These are phyloP conservation scores for Catharus ustulatus DNA, from an alignment of 2,797 vertebrate species.

Conservation along the genomic window DNA sequence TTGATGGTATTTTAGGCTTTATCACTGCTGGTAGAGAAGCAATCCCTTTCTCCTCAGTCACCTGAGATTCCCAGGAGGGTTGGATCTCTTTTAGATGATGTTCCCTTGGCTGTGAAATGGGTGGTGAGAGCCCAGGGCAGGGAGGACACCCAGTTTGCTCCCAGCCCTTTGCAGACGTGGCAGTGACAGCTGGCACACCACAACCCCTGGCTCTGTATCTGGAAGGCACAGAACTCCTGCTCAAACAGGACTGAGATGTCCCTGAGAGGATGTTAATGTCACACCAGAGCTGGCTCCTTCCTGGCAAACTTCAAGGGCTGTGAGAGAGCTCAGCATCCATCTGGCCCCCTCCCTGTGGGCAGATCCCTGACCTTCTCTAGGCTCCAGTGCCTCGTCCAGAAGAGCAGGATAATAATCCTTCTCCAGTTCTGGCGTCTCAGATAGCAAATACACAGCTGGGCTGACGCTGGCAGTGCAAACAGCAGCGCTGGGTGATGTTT, in stretches of 20 bases:
- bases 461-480: not conserved
- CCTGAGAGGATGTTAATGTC: not conserved
- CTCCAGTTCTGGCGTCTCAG: not conserved
- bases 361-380: constrained; percentile 43
- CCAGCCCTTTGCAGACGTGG: not conserved
- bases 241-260: not conserved
- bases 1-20: not conserved
- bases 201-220: not conserved
- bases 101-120: not conserved
- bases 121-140: not conserved
- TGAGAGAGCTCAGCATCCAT: not conserved
- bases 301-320: not conserved
- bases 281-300: not conserved
- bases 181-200: not conserved
- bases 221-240: not conserved
- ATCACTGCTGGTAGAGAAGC: not conserved
- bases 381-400: not conserved
- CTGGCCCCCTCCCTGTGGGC: not conserved
- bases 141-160: not conserved
- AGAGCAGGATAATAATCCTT: constrained; percentile 9
- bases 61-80: not conserved
- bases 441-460: not conserved
- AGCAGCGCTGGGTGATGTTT: not conserved
- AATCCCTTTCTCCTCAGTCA: not conserved
- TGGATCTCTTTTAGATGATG: not conserved